phyloP scores from a whole-genome alignment of 2,797 vertebrate genomes.

The Microhierax caerulescens region DNA sequence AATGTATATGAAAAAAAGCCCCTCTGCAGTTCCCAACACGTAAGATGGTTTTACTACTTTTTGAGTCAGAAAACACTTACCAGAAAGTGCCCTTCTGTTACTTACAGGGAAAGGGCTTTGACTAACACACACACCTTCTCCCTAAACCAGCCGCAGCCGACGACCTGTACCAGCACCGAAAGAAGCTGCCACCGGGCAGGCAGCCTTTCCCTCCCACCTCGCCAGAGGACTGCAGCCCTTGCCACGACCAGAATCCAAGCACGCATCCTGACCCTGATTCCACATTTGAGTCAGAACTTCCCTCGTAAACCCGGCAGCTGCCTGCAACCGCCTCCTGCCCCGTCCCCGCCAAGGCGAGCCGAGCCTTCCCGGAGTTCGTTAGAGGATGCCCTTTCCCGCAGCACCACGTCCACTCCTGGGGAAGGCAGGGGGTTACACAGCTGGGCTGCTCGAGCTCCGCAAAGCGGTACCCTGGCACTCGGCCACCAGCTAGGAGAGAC shows the following conservation, averaged over 20 bases:
- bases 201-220: background rate
- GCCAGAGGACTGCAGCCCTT: accelerated
- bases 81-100: background rate
- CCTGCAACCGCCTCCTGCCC: background rate
- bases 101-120: background rate
- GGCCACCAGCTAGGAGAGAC: background rate
- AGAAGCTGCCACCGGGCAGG: background rate
- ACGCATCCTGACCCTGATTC: background rate
- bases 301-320: accelerated
- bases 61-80: background rate
- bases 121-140: background rate
- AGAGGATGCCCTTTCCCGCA: background rate
- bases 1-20: background rate
- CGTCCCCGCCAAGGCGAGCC: background rate
- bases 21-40: background rate
- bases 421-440: background rate
- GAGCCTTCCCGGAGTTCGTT: accelerated
- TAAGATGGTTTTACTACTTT: background rate
- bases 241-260: accelerated
- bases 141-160: background rate
- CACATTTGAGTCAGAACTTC: accelerated
- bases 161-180: background rate
- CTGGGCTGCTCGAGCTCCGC: background rate
- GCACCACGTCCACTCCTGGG: background rate
- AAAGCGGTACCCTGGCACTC: background rate